Base-by-base conservation (phyloP, 2,888 invertebrate species). In the Orthonychiurus folsomi region DNA sequence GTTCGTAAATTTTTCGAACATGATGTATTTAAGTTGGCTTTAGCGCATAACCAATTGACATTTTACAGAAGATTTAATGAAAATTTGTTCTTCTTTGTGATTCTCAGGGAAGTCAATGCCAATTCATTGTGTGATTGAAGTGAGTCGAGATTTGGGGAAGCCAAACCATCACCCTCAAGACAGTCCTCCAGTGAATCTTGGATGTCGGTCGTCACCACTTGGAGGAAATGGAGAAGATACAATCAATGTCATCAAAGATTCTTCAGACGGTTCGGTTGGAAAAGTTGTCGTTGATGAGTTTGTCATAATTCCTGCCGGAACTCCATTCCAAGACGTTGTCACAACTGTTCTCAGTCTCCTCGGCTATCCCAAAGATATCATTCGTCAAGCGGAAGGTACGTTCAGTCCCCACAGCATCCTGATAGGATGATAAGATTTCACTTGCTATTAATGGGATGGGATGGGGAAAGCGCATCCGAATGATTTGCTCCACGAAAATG, bases 81-180 rank as follows among this genome's bases (percentile, higher is more conserved):
- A 58, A 27, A 20, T 55, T 54, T 50, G 56, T 68, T 69, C 52
- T 58, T 67, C 76, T 76, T 62, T 77, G 79, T 66, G 77, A 75
- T 74, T 77, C 81, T n/a, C 80, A 85, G 88, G 84, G 56, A 88
- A 88, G 79, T 92, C 92, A 26, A 82, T 94, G 70, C 95, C 95
- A 57, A 88, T 97, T 56, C 94, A 95, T 78, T 96, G 96, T 77
- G 85, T 96, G 66, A 93, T 97, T 61, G 95, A 96, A 80, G 88
- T 76, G 74, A 26, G 75, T 69, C 63, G 75, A 63, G 69, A 73
- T 56, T 75, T 74, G 64, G 73, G 74, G 73, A 76, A 74, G 71
- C 3, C 5, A 25, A 25, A 56, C 20, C 57, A 28, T 37, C 57
- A 28, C 3, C 20, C 12, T 20, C 3, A 28, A 20, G 25, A 48